phyloP scores from a whole-genome alignment of 2,113 vertebrate genomes.

The Alosa alosa region DNA sequence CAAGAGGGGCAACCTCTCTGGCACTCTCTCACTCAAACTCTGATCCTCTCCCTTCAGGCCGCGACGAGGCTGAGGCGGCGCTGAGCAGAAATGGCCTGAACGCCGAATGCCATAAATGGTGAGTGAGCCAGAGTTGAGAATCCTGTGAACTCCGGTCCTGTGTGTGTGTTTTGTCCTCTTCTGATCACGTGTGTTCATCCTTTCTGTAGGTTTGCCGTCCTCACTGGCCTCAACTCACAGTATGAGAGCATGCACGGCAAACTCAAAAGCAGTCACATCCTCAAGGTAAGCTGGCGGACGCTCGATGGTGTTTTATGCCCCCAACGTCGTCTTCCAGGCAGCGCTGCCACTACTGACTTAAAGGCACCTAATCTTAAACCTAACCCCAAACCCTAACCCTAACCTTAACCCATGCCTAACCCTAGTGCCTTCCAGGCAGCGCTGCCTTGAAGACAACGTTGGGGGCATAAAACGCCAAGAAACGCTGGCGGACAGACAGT shows the following conservation, averaged over 20 bases:
- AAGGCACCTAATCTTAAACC: too few species aligned
- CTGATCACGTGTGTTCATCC: not conserved
- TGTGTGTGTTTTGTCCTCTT: not conserved
- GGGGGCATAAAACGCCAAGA: too few species aligned
- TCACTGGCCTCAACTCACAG: slow-evolving; percentile 53
- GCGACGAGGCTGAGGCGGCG: slow-evolving; percentile 76
- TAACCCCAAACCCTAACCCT: too few species aligned
- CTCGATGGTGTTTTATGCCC: too few species aligned
- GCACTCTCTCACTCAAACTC: not conserved
- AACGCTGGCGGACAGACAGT: not conserved
- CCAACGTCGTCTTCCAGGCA: too few species aligned
- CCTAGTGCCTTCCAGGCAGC: too few species aligned
- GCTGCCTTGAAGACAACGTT: too few species aligned
- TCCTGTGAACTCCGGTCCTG: not conserved
- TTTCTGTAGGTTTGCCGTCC: slow-evolving; percentile 64
- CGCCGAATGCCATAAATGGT: slow-evolving; percentile 89
- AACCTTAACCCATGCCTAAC: too few species aligned
- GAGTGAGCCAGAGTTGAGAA: slow-evolving; percentile 39
- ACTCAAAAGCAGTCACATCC: slow-evolving; percentile 65
- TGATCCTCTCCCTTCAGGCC: slow-evolving; percentile 69
- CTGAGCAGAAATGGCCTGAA: slow-evolving; percentile 75
- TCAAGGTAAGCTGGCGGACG: slow-evolving; percentile 63
- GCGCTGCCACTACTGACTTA: too few species aligned
- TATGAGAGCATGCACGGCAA: slow-evolving; percentile 68
- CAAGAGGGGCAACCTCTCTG: not conserved